Evolutionary conservation across 2,888 invertebrate genomes (phyloP).

Genomic region (Platynereis dumerilii): DNA sequence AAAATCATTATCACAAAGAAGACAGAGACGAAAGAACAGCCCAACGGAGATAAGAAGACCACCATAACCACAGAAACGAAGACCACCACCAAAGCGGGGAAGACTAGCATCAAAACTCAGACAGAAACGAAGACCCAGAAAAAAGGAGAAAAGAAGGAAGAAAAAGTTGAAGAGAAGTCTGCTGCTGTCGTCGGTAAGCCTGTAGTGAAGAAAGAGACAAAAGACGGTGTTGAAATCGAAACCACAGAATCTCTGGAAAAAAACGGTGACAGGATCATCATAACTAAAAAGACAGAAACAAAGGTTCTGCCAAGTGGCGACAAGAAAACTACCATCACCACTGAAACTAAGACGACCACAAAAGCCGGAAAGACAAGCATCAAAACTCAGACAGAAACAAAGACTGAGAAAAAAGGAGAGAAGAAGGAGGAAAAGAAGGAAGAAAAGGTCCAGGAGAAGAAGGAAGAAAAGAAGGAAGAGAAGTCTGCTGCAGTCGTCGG

Average conservation of each 20-base stretch:
- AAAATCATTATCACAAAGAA: too few species aligned
- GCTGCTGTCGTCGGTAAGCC: background rate
- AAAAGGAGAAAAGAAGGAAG: constrained; percentile 1
- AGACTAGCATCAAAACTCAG: background rate
- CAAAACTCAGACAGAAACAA: background rate
- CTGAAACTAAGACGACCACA: background rate
- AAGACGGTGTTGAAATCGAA: background rate
- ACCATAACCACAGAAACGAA: too few species aligned
- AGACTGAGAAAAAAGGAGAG: background rate
- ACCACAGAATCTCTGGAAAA: background rate
- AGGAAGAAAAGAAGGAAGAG: background rate
- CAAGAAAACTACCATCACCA: too few species aligned
- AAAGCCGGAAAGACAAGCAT: background rate
- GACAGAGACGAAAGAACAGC: too few species aligned
- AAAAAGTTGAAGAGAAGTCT: background rate
- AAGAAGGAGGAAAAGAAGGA: constrained; percentile 4
- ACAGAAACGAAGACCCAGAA: background rate
- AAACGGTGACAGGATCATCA: background rate
- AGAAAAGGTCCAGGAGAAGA: background rate
- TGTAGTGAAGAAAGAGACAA: background rate
- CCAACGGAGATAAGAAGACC: too few species aligned
- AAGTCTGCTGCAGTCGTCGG: background rate
- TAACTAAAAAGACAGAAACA: too few species aligned
- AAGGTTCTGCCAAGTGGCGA: too few species aligned
- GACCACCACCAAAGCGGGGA: too few species aligned